These are phyloP conservation scores for Drosophila seclusa DNA, from an alignment of 2,888 invertebrate species.

Conservation along the genomic window DNA sequence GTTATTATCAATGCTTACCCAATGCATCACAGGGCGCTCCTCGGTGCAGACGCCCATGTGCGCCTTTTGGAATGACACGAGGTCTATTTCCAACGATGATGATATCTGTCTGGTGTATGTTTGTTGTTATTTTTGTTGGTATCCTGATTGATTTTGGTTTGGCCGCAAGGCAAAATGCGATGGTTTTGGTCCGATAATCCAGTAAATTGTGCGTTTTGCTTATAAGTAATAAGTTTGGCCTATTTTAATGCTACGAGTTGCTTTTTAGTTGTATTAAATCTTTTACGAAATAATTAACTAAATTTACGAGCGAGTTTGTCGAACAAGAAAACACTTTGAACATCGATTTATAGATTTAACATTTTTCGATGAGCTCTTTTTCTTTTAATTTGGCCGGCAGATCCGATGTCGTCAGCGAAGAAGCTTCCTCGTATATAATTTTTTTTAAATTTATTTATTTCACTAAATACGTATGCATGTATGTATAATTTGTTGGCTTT, in stretches of 20 bases:
- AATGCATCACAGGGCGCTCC: constrained; percentile 95
- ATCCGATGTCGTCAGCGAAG: constrained; percentile 33
- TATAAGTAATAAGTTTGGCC: constrained; percentile 2
- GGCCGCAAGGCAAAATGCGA: constrained; percentile 26
- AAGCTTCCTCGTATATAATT: constrained; percentile 23
- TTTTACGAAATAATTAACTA: constrained; percentile 29
- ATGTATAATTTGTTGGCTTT: constrained; percentile 31
- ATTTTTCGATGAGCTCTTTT: constrained; percentile 42
- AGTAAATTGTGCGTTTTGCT: constrained; percentile 10
- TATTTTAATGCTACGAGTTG: neutral
- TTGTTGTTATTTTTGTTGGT: constrained; percentile 42
- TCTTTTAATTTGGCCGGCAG: constrained; percentile 15
- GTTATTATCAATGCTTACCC: constrained; percentile 87
- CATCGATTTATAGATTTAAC: constrained; percentile 43
- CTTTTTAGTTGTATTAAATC: constrained; percentile 4
- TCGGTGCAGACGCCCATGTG: constrained; percentile 97
- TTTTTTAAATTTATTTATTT: constrained; percentile 37
- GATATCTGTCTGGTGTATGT: constrained; percentile 69
- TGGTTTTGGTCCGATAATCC: constrained; percentile 61
- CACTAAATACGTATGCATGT: constrained; percentile 46
- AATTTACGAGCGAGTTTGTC: constrained; percentile 49
- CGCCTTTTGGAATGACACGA: constrained; percentile 85
- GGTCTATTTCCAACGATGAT: constrained; percentile 85
- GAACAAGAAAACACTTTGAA: constrained; percentile 44
- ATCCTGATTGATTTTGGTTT: constrained; percentile 32